Conservation (phyloP, 1,140 invertebrate genomes). For the Hylyphantes graminicola region DNA sequence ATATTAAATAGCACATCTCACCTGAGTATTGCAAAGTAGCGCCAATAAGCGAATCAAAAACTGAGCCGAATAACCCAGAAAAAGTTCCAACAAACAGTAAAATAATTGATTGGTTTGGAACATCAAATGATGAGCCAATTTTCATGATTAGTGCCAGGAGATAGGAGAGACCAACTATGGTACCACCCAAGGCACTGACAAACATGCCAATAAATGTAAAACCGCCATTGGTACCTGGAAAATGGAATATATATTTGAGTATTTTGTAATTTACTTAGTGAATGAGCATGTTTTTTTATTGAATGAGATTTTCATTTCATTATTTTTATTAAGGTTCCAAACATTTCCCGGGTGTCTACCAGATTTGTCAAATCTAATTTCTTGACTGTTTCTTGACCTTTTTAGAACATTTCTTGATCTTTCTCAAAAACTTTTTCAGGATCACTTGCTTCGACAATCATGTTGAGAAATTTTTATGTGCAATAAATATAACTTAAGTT, state of each 20-base stretch:
- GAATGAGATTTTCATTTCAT: too few relatives aligned
- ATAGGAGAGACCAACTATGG: constrained; percentile 79
- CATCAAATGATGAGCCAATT: constrained; percentile 72
- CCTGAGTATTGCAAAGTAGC: constrained; percentile 88
- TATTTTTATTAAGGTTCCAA: too few relatives aligned
- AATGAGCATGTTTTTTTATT: too few relatives aligned
- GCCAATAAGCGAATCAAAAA: constrained; percentile 86
- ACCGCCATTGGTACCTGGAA: constrained; percentile 84
- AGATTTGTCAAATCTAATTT: too few relatives aligned
- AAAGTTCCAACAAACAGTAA: constrained; percentile 78
- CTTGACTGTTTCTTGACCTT: too few relatives aligned
- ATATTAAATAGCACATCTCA: constrained; percentile 65
- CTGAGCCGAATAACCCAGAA: constrained; percentile 82
- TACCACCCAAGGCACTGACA: constrained; percentile 80
- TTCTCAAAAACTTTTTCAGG: too few relatives aligned
- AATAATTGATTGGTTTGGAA: constrained; percentile 79
- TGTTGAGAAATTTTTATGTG: too few relatives aligned
- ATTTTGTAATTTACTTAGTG: neutral
- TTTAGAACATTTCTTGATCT: too few relatives aligned
- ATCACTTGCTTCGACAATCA: too few relatives aligned
- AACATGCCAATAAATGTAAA: constrained; percentile 79
- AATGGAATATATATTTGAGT: neutral
- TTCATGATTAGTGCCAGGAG: constrained; percentile 78
- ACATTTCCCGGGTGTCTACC: too few relatives aligned
- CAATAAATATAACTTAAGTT: too few relatives aligned